These are phyloP conservation scores for Drosophila neonasuta DNA, from an alignment of 2,888 invertebrate genomes.

Conservation along the genomic window DNA sequence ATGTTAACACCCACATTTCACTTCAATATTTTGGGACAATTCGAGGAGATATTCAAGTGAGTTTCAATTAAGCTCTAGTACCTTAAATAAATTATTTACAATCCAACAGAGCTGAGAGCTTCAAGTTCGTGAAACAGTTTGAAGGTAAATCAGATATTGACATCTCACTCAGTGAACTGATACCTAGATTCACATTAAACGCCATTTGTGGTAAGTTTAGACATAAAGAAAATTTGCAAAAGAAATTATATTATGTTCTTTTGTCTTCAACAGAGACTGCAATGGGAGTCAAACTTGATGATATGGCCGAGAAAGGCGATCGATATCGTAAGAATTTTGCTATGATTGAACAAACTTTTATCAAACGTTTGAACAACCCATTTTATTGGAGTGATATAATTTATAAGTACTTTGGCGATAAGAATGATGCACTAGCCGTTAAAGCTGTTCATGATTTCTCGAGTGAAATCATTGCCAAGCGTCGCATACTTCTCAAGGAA, in stretches of 20 bases:
- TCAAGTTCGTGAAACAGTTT: conserved; percentile 67
- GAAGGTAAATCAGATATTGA: conserved; percentile 32
- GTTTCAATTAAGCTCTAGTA: background rate
- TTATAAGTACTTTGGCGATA: conserved; percentile 56
- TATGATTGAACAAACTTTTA: conserved; percentile 67
- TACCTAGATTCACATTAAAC: conserved; percentile 77
- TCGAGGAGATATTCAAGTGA: conserved; percentile 77
- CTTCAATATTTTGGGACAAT: conserved; percentile 76
- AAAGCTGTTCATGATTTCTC: conserved; percentile 72
- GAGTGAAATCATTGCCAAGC: conserved; percentile 75
- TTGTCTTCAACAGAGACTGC: conserved; percentile 68
- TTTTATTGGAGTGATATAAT: conserved; percentile 50
- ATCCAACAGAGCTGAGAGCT: conserved; percentile 68
- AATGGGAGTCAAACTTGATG: conserved; percentile 74
- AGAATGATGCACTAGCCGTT: conserved; percentile 46
- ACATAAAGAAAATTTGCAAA: background rate
- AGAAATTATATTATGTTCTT: background rate
- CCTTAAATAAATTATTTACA: conserved; percentile 19
- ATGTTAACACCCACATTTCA: conserved; percentile 79
- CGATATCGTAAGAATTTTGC: conserved; percentile 66
- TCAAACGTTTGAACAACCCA: conserved; percentile 69
- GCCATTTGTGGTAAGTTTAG: conserved; percentile 69
- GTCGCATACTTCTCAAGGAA: conserved; percentile 56
- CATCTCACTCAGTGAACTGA: conserved; percentile 64
- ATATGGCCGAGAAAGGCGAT: conserved; percentile 71